Evolutionary conservation across 2,113 vertebrate genomes (phyloP).

Genomic region (Myrmecophaga tridactyla): DNA sequence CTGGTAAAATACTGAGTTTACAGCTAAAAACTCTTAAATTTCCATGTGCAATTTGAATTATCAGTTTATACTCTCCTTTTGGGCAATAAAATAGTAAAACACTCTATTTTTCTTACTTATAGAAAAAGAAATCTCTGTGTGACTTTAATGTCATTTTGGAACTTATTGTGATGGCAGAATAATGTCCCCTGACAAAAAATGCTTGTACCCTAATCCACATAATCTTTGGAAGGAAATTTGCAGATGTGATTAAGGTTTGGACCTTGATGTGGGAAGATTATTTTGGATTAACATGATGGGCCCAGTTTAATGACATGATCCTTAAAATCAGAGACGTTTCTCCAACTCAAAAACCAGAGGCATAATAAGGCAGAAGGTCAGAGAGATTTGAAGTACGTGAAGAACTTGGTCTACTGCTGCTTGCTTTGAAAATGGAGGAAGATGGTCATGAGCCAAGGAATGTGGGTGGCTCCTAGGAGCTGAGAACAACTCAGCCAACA

Average conservation of each 20-base stretch:
- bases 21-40: background rate
- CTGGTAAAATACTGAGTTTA: slow-evolving; percentile 31
- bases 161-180: background rate
- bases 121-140: background rate
- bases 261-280: background rate
- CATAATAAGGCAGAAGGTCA: background rate
- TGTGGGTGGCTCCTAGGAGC: background rate
- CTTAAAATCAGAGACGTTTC: background rate
- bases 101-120: background rate
- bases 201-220: background rate
- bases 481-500: background rate
- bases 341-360: background rate
- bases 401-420: background rate
- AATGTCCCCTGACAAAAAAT: background rate
- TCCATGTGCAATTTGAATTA: background rate
- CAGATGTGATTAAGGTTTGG: background rate
- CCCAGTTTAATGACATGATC: background rate
- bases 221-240: background rate
- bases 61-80: background rate
- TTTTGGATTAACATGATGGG: background rate
- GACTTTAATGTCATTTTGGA: background rate
- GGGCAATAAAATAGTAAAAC: background rate
- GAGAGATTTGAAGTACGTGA: background rate
- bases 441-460: background rate
- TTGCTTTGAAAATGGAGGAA: background rate